Percentiles rank a stretch among this genome's conserved stretches.
phyloP scores from a whole-genome alignment of 2,113 vertebrate genomes.

The Agapornis roseicollis region DNA sequence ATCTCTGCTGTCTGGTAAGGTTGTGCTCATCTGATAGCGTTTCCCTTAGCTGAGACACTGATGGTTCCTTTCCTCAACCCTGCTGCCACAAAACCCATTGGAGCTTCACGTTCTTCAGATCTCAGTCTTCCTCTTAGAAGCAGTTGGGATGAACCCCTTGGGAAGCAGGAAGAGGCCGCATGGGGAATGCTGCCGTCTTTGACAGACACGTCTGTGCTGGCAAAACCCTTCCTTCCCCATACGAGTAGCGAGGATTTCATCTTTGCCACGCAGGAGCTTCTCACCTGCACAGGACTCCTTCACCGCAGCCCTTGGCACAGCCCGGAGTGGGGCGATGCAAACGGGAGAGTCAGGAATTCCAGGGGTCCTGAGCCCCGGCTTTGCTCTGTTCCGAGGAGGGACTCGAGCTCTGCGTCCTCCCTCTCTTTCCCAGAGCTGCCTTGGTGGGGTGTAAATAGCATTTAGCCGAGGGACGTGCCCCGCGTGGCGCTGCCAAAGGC shows the following conservation, averaged over 20 bases:
- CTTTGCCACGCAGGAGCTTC: neutral
- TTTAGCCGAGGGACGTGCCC: too few relatives aligned
- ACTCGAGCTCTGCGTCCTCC: fast-evolving
- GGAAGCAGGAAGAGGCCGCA: neutral
- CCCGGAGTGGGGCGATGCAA: fast-evolving
- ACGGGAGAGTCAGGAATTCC: neutral
- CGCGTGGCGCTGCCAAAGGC: neutral
- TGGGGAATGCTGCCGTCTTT: neutral
- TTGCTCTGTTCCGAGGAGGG: neutral
- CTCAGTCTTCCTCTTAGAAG: neutral
- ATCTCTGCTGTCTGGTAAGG: neutral
- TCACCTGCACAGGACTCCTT: neutral
- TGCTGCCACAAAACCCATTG: neutral
- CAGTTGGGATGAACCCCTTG: neutral
- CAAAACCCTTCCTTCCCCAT: neutral
- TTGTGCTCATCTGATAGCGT: neutral
- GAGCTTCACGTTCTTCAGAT: neutral
- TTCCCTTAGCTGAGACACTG: neutral
- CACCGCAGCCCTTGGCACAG: neutral
- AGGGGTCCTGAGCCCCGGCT: neutral
- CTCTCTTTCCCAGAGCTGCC: neutral
- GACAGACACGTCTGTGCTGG: neutral
- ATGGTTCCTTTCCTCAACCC: neutral
- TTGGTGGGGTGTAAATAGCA: neutral
- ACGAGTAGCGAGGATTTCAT: neutral